Evolutionary conservation across 2,113 vertebrate species (phyloP).

Genomic region (Ardeotis arabs): DNA sequence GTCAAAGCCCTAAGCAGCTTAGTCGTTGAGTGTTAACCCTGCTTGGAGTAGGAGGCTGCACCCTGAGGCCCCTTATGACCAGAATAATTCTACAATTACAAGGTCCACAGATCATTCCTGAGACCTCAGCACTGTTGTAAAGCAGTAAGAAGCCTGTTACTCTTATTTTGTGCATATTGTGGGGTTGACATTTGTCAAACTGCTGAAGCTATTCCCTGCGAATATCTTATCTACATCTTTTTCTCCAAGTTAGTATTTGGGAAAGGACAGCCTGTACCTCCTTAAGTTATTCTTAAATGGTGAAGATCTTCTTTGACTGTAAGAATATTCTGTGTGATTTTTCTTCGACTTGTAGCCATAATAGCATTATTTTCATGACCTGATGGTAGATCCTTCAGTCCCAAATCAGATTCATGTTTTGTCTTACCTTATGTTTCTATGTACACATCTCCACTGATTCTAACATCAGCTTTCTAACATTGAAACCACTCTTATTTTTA

Average conservation of each 20-base stretch:
- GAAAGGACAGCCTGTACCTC: not conserved
- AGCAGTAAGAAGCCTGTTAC: not conserved
- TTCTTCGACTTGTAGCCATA: not conserved
- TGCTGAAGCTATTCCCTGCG: not conserved
- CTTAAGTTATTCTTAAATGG: not conserved
- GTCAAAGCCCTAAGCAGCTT: not conserved
- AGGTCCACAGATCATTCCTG: not conserved
- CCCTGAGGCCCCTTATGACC: not conserved
- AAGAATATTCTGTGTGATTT: not conserved
- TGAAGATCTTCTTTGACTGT: not conserved
- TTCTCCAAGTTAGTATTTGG: not conserved
- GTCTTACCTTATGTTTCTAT: not conserved
- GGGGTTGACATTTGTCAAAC: not conserved
- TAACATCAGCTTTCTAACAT: not conserved
- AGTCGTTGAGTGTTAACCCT: not conserved
- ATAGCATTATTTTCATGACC: not conserved
- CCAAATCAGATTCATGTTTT: not conserved
- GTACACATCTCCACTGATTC: not conserved
- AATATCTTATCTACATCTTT: not conserved
- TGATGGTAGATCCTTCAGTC: not conserved
- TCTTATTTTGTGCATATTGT: not conserved
- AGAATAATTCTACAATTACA: not conserved
- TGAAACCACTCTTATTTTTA: not conserved
- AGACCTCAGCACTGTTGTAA: not conserved
- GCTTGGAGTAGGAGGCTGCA: not conserved